Conservation (phyloP, 35 echinoderm and acorn worm genomes). For the Heliocidaris tuberculata region DNA sequence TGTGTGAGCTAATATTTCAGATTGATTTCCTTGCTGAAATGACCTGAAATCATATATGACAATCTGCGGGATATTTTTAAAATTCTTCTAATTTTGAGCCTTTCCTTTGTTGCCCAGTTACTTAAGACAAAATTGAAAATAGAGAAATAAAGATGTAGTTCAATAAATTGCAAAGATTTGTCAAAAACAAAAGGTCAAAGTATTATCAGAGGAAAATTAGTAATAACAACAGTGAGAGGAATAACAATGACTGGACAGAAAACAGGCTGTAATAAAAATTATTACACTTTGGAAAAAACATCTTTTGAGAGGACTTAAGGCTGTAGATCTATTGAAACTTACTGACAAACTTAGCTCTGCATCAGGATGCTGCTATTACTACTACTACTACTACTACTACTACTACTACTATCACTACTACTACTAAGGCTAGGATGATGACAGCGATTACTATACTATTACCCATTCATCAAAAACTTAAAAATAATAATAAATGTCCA, state of each 20-base stretch:
- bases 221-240: neutral
- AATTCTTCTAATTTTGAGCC: neutral
- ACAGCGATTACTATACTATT: too few species aligned
- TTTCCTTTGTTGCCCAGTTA: neutral
- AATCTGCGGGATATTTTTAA: slow-evolving; percentile 18
- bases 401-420: too few species aligned
- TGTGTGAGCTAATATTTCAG: neutral
- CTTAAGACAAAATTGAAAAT: neutral
- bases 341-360: too few species aligned
- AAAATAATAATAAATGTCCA: too few species aligned
- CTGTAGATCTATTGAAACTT: too few species aligned
- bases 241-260: neutral
- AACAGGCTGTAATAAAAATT: neutral
- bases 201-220: neutral
- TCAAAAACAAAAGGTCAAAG: neutral
- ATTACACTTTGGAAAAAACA: neutral
- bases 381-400: too few species aligned
- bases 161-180: neutral
- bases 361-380: too few species aligned
- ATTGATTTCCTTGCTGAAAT: slow-evolving; percentile 7
- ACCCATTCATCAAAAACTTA: too few species aligned
- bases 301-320: too few species aligned
- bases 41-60: slow-evolving; percentile 17
- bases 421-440: too few species aligned
- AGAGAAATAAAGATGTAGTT: neutral